These are phyloP conservation scores for Myzus persicae DNA, from an alignment of 1,140 invertebrate species.

Conservation along the genomic window DNA sequence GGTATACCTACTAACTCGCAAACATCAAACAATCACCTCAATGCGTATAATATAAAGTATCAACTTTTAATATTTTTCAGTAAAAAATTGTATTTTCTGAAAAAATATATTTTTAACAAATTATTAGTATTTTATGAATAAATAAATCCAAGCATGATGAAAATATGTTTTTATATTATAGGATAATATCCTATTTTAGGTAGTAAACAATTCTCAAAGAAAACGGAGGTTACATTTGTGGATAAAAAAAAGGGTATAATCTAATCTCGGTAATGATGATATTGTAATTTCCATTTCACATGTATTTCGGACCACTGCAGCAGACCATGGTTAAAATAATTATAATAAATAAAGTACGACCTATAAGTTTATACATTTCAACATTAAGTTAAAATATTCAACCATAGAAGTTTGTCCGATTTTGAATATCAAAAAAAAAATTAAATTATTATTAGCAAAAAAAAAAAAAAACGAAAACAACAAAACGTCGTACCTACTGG, in stretches of 20 bases:
- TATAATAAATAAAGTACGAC: not conserved
- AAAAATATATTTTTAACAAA: not conserved
- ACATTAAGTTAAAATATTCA: not conserved
- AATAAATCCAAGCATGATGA: not conserved
- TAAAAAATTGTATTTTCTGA: not conserved
- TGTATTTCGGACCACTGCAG: not conserved
- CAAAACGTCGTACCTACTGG: not conserved
- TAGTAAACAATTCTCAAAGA: not conserved
- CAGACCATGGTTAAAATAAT: not conserved
- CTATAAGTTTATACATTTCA: not conserved
- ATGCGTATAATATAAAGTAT: not conserved
- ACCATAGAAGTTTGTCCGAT: not conserved
- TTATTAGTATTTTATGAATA: not conserved
- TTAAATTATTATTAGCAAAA: not conserved
- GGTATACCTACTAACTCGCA: not conserved
- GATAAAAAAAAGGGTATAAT: not conserved
- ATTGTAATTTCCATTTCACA: not conserved
- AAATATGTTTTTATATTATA: not conserved
- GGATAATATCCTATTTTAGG: not conserved
- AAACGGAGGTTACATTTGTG: not conserved
- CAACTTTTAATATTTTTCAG: not conserved
- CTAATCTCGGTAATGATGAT: not conserved
- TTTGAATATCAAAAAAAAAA: not conserved
- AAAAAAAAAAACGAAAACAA: not conserved
- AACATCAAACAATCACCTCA: not conserved